Percentiles rank a stretch among this genome's conserved stretches.
Conservation (phyloP, 2,113 vertebrate species). For the Ophiodon elongatus region DNA sequence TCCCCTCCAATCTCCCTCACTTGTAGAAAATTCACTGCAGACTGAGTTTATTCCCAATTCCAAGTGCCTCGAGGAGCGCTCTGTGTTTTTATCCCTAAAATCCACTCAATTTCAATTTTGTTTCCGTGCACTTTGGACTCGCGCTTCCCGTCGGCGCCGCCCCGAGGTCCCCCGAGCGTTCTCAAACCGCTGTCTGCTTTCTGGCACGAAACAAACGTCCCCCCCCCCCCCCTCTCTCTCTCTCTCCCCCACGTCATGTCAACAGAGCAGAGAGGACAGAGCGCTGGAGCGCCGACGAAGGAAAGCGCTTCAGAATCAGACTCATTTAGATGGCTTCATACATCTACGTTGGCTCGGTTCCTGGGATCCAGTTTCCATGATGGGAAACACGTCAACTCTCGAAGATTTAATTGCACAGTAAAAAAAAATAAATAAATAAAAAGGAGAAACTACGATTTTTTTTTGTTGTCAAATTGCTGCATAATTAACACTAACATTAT, state of each 20-base stretch:
- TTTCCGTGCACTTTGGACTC: conserved; percentile 38
- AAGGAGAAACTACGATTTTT: background rate
- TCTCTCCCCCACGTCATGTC: conserved; percentile 41
- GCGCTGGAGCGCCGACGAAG: background rate
- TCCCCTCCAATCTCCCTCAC: conserved; percentile 17
- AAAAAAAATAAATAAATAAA: too few relatives aligned
- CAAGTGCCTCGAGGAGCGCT: conserved; percentile 24
- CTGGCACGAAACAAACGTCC: conserved; percentile 51
- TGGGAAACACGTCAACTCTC: background rate
- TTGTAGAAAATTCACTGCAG: conserved; percentile 37
- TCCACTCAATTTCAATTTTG: conserved; percentile 50
- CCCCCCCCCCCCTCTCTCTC: too few relatives aligned
- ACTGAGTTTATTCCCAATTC: conserved; percentile 44
- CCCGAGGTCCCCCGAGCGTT: conserved; percentile 12
- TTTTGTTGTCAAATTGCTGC: background rate
- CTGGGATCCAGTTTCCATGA: conserved; percentile 1
- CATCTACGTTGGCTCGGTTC: conserved; percentile 11
- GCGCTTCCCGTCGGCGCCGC: conserved; percentile 50
- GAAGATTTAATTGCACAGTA: background rate
- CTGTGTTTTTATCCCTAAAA: background rate
- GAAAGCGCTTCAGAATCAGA: background rate
- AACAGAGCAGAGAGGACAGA: conserved; percentile 51
- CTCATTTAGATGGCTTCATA: background rate
- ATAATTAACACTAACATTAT: background rate
- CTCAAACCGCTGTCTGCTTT: conserved; percentile 41